These are phyloP conservation scores for Mesocentrotus franciscanus DNA, from an alignment of 53 echinoderm and acorn worm genomes.

Conservation along the genomic window DNA sequence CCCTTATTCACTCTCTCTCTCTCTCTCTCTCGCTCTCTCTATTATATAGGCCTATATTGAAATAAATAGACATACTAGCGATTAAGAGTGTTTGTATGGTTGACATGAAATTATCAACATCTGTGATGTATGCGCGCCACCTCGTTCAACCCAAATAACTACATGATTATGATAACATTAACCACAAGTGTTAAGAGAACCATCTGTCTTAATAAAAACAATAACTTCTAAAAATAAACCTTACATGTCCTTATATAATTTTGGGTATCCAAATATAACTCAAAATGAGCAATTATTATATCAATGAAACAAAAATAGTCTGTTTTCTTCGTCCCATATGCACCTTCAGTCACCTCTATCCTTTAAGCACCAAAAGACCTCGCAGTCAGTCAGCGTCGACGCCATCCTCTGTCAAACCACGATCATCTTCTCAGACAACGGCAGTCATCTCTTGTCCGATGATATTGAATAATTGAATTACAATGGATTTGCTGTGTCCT, in stretches of 20 bases:
- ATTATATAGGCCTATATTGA: too few species aligned
- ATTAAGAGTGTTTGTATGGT: too few species aligned
- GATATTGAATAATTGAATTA: constrained; percentile 48
- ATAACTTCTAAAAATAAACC: background rate
- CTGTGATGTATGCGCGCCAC: background rate
- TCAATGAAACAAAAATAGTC: background rate
- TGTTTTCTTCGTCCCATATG: background rate
- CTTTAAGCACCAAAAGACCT: background rate
- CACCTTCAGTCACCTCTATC: background rate
- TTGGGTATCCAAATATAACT: constrained; percentile 30
- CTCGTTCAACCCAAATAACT: background rate
- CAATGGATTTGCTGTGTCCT: constrained; percentile 33
- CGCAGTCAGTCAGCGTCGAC: background rate
- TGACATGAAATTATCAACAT: background rate
- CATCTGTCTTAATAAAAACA: background rate
- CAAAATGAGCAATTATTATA: background rate
- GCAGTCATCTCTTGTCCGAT: background rate
- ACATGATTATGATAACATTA: background rate
- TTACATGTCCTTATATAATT: background rate
- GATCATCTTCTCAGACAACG: background rate
- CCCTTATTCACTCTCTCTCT: too few species aligned
- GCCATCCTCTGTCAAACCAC: constrained; percentile 14
- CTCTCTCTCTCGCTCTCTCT: too few species aligned
- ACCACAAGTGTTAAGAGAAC: background rate
- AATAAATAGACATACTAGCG: too few species aligned